Evolutionary conservation across 2,113 vertebrate genomes (phyloP).

Genomic region (Castor canadensis): DNA sequence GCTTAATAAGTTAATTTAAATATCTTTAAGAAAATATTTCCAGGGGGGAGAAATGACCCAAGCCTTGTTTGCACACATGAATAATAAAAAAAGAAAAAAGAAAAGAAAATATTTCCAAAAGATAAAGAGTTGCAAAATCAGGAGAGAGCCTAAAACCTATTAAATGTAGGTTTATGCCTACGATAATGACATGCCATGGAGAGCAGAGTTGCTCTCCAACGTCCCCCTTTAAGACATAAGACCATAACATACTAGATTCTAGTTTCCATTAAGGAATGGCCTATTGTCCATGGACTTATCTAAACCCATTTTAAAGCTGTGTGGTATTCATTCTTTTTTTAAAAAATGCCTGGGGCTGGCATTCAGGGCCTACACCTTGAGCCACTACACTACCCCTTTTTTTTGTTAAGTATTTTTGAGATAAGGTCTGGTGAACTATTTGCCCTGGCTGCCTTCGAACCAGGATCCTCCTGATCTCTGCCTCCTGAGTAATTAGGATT

Average conservation of each 20-base stretch:
- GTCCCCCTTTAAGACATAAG: not conserved
- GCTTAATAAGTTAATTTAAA: not conserved
- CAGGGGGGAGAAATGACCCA: too few species aligned
- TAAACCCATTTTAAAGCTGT: not conserved
- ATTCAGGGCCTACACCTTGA: too few species aligned
- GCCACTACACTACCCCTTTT: too few species aligned
- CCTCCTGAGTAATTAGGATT: too few species aligned
- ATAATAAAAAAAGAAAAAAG: too few species aligned
- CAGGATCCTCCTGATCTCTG: too few species aligned
- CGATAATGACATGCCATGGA: not conserved
- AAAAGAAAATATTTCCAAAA: not conserved
- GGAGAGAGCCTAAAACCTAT: not conserved
- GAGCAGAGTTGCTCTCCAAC: not conserved
- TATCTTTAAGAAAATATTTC: not conserved
- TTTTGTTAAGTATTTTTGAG: too few species aligned
- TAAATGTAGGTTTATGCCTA: not conserved
- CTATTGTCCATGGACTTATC: not conserved
- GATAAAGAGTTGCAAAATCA: not conserved
- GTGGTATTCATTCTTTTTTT: not conserved
- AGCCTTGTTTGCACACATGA: too few species aligned
- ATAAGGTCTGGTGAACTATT: too few species aligned
- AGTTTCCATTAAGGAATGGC: not conserved
- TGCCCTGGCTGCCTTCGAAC: too few species aligned
- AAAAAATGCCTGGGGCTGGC: too few species aligned
- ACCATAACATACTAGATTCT: not conserved